A percentile compares a stretch with the other conserved stretches of the same genome.
Conservation (phyloP, 2,888 invertebrate genomes). For the Cephus spinipes region DNA sequence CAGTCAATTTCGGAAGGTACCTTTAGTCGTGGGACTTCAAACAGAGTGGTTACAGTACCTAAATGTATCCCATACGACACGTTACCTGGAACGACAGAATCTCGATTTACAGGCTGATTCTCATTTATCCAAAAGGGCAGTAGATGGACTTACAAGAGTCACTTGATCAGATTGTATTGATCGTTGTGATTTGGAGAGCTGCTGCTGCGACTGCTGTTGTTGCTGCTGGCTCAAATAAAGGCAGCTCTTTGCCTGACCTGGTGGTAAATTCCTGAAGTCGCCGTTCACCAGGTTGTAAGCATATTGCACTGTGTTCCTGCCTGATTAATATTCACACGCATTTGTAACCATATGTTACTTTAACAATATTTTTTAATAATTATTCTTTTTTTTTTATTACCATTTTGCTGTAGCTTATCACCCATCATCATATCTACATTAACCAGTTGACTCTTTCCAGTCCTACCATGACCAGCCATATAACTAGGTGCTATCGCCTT, state of each 20-base stretch:
- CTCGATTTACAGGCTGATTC: conserved; percentile 36
- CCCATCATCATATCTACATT: conserved; percentile 23
- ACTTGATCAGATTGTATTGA: conserved; percentile 59
- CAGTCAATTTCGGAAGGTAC: background rate
- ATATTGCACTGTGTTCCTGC: conserved; percentile 43
- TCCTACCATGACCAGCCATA: conserved; percentile 30
- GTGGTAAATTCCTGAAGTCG: conserved; percentile 43
- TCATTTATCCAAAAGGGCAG: background rate
- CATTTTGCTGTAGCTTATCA: conserved; percentile 27
- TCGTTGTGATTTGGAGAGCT: conserved; percentile 53
- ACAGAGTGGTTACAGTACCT: conserved; percentile 57
- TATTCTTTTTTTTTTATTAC: conserved; percentile 11
- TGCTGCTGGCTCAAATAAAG: conserved; percentile 49
- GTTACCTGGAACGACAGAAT: conserved; percentile 63
- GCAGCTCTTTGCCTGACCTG: conserved; percentile 55
- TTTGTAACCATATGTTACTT: background rate
- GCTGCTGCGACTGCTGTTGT: conserved; percentile 35
- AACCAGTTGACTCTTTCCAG: conserved; percentile 31
- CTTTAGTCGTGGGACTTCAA: background rate
- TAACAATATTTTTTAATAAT: background rate
- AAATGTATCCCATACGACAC: conserved; percentile 62
- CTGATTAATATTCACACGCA: background rate
- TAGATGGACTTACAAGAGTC: conserved; percentile 44
- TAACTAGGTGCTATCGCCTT: conserved; percentile 33
- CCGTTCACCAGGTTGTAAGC: conserved; percentile 50